Base-by-base conservation (phyloP, 1,140 invertebrate species). In the Calephelis virginiensis region DNA sequence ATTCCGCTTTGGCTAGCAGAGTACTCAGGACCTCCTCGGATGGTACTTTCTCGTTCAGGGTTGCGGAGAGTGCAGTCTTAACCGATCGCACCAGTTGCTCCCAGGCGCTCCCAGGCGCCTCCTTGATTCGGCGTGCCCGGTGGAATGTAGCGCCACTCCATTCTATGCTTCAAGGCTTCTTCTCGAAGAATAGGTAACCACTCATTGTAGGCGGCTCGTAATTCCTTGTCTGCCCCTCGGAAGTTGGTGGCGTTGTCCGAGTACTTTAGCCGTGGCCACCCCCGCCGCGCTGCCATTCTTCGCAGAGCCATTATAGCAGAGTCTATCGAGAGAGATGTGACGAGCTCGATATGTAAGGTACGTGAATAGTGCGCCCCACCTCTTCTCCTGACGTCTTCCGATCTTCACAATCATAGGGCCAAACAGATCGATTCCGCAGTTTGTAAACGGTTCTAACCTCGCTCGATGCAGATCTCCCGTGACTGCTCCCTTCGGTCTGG, bases 251-350 rank as follows among this genome's bases (percentile, higher is more conserved):
- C 53, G 50, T 66, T 66, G 14, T 66, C 64, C 1, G 38, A 59
- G 53, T 60, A 66, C 14, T 60, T 59, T 1, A 48, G 13, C 13
- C 17, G 43, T 10, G 53, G 64, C 56, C 64, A 66, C 28, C 56
- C 64, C n/a, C 45, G 37, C 13, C 60, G 11, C 6, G 60, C 60
- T 0, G 60, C 37, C 60, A 61, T 61, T 10, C 60, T 61, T 14
- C 82, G 67, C 0, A 92, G 61, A 13, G 80, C 76, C 67, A 80
- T 76, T 8, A 91, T 66, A 66, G 83, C 84, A 8, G 71, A 71
- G 17, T 85, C 77, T 0, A 88, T 85, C 5, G 75, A 68, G 1
- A 92, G 61, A 8, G 70, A 78, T 1, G 38, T n/a, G 2, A 46
- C 64, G 10, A 61, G 11, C 43, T 61, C 60, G 11, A 61, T 6